phyloP scores from a whole-genome alignment of 30 jellyfish, hydroid and myxozoan genomes.

The Sanderia malayensis region DNA sequence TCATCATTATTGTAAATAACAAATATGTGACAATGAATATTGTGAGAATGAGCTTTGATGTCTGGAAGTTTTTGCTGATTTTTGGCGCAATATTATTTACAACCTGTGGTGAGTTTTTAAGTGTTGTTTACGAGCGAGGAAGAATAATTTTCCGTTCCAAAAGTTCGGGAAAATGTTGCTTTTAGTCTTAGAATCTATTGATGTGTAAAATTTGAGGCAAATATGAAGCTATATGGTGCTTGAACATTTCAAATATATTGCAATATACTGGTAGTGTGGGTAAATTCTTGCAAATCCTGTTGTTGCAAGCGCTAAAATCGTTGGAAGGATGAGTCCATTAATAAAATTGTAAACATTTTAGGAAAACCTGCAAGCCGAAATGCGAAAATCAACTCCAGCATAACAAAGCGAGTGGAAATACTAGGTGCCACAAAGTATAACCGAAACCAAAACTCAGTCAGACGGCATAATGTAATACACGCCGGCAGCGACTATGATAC shows the following conservation, averaged over 20 bases:
- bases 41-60: constrained; percentile 24
- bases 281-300: too few relatives aligned
- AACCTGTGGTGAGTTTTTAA: constrained; percentile 15
- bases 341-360: too few relatives aligned
- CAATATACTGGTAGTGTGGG: too few relatives aligned
- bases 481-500: constrained; percentile 72
- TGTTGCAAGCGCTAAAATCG: too few relatives aligned
- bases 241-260: too few relatives aligned
- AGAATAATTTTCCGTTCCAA: not conserved
- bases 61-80: constrained; percentile 31
- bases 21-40: constrained; percentile 55
- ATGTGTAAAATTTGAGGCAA: too few relatives aligned
- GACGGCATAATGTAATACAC: constrained; percentile 95
- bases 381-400: constrained; percentile 8
- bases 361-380: constrained; percentile 31
- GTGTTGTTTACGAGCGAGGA: not conserved
- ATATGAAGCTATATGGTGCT: too few relatives aligned
- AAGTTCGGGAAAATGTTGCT: not conserved
- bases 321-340: too few relatives aligned
- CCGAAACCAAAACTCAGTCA: constrained; percentile 14
- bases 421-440: constrained; percentile 6
- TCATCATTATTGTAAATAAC: not conserved
- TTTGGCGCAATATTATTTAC: constrained; percentile 5
- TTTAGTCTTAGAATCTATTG: too few relatives aligned
- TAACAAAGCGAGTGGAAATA: constrained; percentile 59